These are phyloP conservation scores for Sinhomidia bicolor DNA, from an alignment of 2,888 invertebrate genomes.

Conservation along the genomic window DNA sequence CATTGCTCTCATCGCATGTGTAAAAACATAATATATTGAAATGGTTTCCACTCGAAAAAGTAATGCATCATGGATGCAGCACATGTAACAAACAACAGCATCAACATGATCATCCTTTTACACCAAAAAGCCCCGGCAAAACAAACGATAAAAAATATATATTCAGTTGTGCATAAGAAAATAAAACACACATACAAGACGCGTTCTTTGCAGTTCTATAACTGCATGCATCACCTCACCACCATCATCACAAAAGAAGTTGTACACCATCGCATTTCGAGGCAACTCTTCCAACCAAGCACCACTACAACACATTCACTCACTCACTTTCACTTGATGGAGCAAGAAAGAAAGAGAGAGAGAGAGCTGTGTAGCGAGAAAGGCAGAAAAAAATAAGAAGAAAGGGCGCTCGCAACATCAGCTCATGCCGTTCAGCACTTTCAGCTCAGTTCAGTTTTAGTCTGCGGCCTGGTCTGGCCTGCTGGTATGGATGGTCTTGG, in stretches of 20 bases:
- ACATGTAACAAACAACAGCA: neutral
- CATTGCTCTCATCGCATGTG: too few species aligned
- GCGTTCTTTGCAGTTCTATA: too few species aligned
- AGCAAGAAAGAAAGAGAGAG: neutral
- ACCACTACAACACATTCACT: neutral
- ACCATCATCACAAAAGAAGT: too few species aligned
- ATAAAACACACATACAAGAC: too few species aligned
- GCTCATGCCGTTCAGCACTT: constrained; percentile 79
- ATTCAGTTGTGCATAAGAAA: too few species aligned
- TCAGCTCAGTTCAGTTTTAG: constrained; percentile 77
- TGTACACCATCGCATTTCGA: too few species aligned
- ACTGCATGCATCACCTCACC: too few species aligned
- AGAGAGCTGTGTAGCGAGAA: neutral
- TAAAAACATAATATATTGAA: too few species aligned
- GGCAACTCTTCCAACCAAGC: too few species aligned
- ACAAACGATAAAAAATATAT: too few species aligned
- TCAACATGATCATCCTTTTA: neutral
- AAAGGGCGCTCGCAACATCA: constrained; percentile 48
- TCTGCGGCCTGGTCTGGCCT: constrained; percentile 66
- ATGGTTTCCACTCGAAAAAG: neutral
- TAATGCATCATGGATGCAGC: neutral
- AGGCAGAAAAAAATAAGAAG: constrained; percentile 5
- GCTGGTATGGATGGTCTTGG: constrained; percentile 46
- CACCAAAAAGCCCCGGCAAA: neutral
- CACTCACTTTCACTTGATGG: neutral